These are phyloP conservation scores for Bos indicus DNA, from an alignment of 2,113 vertebrate genomes.

Conservation along the genomic window DNA sequence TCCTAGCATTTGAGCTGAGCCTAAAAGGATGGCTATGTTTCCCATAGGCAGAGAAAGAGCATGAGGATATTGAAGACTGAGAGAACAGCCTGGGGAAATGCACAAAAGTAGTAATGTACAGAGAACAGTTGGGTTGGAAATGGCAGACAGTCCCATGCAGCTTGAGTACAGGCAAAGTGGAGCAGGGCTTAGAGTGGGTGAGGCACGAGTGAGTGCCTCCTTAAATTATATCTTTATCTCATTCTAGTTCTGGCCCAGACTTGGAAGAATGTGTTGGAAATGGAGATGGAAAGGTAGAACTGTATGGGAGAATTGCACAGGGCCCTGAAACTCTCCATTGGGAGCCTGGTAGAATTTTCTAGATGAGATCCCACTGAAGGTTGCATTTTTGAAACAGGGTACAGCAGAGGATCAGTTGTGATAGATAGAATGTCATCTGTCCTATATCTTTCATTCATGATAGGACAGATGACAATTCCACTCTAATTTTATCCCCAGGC, in stretches of 20 bases:
- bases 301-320: background rate
- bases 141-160: background rate
- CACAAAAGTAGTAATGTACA: background rate
- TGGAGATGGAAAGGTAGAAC: background rate
- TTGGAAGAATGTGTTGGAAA: slow-evolving; percentile 2
- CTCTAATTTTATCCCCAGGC: background rate
- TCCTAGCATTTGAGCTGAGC: background rate
- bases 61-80: background rate
- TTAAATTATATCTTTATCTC: background rate
- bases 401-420: background rate
- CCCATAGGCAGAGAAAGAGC: background rate
- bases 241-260: background rate
- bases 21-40: background rate
- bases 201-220: background rate
- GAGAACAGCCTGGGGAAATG: background rate
- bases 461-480: background rate
- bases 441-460: background rate
- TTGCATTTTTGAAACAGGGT: background rate
- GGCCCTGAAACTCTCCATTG: background rate
- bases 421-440: background rate
- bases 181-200: background rate
- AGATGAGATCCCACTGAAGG: background rate
- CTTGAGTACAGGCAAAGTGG: background rate
- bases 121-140: background rate
- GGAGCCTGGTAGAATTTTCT: background rate